Base-by-base conservation (phyloP, 1,140 invertebrate genomes). In the Drosophila seguyi region DNA sequence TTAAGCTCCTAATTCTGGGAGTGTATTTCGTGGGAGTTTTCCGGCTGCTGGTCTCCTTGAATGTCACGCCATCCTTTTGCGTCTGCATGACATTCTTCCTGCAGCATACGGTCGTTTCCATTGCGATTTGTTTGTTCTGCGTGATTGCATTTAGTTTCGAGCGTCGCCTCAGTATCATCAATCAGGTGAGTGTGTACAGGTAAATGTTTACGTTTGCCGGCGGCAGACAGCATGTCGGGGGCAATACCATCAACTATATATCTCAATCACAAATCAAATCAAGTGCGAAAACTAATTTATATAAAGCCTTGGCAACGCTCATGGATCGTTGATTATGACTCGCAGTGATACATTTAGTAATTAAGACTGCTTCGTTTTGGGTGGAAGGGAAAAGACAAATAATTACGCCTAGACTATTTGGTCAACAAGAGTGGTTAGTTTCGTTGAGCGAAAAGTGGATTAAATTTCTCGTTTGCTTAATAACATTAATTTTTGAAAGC, bases 131-230 rank as follows among this genome's bases (percentile, higher is more conserved):
- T 50, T 76, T 91, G 50, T 91, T 91, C 66, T 90, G 90, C 34
- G 79, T 88, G 18, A 85, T 91, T 68, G 88, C 88, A 42, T 91
- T 88, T 39, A 91, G 81, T 18, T 91, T 91, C 75, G 83, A 91
- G 55, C 66, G 83, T 0, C 78, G 88, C 14, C 58, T 91, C 47
- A 79, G 81, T 39, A 90, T 91, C 47, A 75, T 91, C 42, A 91
- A 91, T 85, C 84, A 91, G 88, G 88, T 91, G 50, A 81, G 85
- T 39, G 84, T 25, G 14, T 20, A n/a, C 34, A 18, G 25, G 45
- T 25, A 62, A 71, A 80, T 81, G 57, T 75, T 75, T 62, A 52
- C 63, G 2, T 69, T 61, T 47, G 44, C 58, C n/a, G 2, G 48
- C 34, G 31, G 14, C 47, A 66, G 74, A 56, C 62, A 58, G 29